A percentile compares a stretch with the other conserved stretches of the same genome.
phyloP scores from a whole-genome alignment of 2,113 vertebrate species.

The Oncorhynchus nerka region DNA sequence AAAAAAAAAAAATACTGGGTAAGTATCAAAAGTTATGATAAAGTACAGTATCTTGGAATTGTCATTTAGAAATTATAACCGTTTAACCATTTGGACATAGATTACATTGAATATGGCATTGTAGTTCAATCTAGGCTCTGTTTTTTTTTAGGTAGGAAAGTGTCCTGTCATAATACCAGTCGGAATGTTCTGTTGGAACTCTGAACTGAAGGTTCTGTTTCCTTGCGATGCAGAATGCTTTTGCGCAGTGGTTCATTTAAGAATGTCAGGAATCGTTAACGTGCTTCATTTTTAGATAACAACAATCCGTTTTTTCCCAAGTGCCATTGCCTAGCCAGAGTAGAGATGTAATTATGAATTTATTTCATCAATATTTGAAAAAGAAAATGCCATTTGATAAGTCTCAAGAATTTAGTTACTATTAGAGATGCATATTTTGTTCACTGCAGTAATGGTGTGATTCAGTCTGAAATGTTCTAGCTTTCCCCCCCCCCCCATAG shows the following conservation, averaged over 20 bases:
- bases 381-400: not conserved
- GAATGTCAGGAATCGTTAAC: not conserved
- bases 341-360: slow-evolving; percentile 70
- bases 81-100: slow-evolving; percentile 28
- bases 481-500: too few relatives aligned
- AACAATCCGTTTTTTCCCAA: too few relatives aligned
- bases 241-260: too few relatives aligned
- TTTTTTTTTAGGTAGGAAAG: slow-evolving; percentile 43
- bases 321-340: slow-evolving; percentile 93
- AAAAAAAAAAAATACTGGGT: slow-evolving; percentile 55
- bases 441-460: slow-evolving; percentile 4
- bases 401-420: slow-evolving; percentile 3
- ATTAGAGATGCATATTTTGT: not conserved
- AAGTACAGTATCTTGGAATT: slow-evolving; percentile 28
- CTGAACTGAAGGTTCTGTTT: slow-evolving; percentile 33
- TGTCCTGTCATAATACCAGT: slow-evolving; percentile 18
- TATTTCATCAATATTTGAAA: slow-evolving; percentile 28
- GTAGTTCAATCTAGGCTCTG: slow-evolving; percentile 35
- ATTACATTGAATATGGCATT: slow-evolving; percentile 16
- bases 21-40: slow-evolving; percentile 72
- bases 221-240: too few relatives aligned
- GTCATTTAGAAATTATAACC: slow-evolving; percentile 39
- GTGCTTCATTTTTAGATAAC: slow-evolving; percentile 26
- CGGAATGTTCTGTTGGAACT: slow-evolving; percentile 39
- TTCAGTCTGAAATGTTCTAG: slow-evolving; percentile 34